phyloP scores from a whole-genome alignment of 2,888 invertebrate species.

The Desoria tigrina region DNA sequence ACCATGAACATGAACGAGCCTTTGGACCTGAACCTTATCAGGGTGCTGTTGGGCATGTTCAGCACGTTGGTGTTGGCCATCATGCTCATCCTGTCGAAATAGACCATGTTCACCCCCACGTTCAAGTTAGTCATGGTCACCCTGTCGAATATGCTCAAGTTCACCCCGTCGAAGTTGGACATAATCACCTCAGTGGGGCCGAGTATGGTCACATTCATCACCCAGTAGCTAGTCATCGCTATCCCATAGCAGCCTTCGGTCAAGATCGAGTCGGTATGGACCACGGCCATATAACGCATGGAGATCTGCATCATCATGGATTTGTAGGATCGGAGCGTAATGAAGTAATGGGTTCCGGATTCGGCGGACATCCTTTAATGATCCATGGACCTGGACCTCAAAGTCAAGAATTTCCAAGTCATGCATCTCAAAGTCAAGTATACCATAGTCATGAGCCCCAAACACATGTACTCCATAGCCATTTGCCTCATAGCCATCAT shows the following conservation, averaged over 20 bases:
- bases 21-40: neutral
- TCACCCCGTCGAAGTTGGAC: neutral
- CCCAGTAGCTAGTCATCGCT: too few species aligned
- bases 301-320: neutral
- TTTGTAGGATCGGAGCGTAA: neutral
- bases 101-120: neutral
- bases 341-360: neutral
- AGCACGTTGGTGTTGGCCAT: slow-evolving; percentile 1
- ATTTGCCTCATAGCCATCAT: too few species aligned
- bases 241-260: neutral
- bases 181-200: neutral
- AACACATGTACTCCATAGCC: too few species aligned
- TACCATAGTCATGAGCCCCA: too few species aligned
- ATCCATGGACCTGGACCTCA: neutral
- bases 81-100: neutral
- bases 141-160: neutral
- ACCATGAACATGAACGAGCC: neutral
- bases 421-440: too few species aligned
- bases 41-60: neutral
- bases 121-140: neutral
- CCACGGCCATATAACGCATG: neutral
- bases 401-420: too few species aligned
- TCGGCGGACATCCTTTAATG: neutral
- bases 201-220: too few species aligned
- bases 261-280: neutral